phyloP scores from a whole-genome alignment of 2,888 invertebrate species.

The Cheilosia impressa region DNA sequence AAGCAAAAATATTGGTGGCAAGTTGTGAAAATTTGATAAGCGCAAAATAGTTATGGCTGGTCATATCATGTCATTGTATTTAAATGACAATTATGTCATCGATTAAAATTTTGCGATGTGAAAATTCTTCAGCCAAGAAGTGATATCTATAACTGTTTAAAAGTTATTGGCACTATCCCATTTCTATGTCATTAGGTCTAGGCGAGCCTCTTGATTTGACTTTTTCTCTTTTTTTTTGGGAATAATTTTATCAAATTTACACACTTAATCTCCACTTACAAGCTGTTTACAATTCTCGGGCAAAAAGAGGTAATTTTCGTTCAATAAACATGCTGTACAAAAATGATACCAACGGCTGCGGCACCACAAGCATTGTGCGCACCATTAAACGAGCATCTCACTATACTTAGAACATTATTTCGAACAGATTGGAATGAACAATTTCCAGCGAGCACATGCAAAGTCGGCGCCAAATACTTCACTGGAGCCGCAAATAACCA shows the following conservation, averaged over 20 bases:
- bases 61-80: too few relatives aligned
- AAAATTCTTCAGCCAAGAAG: too few relatives aligned
- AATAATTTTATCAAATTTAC: not conserved
- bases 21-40: too few relatives aligned
- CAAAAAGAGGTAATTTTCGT: not conserved
- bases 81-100: too few relatives aligned
- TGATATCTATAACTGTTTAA: too few relatives aligned
- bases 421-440: conserved; percentile 4
- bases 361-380: not conserved
- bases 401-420: conserved; percentile 1
- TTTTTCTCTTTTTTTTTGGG: too few relatives aligned
- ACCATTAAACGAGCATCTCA: not conserved
- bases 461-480: conserved; percentile 44
- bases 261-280: not conserved
- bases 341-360: not conserved
- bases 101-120: too few relatives aligned
- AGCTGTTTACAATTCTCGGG: not conserved
- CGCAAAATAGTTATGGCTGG: too few relatives aligned
- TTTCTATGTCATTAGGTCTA: too few relatives aligned
- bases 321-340: conserved; percentile 8
- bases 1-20: too few relatives aligned
- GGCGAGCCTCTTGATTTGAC: too few relatives aligned
- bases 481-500: conserved; percentile 29
- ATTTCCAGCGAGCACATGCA: conserved; percentile 25
- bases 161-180: too few relatives aligned